Conservation (phyloP, 2,888 invertebrate genomes). For the Boloria selene region DNA sequence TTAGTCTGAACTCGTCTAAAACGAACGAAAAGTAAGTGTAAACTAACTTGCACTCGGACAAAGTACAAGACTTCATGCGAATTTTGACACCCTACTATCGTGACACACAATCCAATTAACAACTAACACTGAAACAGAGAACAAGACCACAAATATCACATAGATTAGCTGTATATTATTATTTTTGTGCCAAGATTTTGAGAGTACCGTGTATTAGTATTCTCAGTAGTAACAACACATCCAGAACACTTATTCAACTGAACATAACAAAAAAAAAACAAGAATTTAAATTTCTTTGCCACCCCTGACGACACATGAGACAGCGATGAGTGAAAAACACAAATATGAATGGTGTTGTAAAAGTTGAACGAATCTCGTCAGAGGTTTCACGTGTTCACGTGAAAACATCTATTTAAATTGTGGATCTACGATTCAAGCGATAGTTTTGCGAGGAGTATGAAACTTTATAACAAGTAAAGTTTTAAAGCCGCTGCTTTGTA, state of each 20-base stretch:
- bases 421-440: neutral
- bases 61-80: conserved; percentile 42
- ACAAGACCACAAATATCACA: conserved; percentile 22
- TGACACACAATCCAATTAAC: conserved; percentile 27
- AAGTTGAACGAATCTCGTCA: conserved; percentile 24
- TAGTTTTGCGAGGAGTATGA: neutral
- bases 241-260: conserved; percentile 23
- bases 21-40: conserved; percentile 26
- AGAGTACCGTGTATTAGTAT: too few relatives aligned
- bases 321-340: neutral
- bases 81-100: conserved; percentile 39
- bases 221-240: conserved; percentile 26
- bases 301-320: conserved; percentile 29
- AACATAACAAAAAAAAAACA: conserved; percentile 29
- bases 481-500: neutral
- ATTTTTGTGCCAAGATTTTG: conserved; percentile 27
- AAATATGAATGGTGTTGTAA: conserved; percentile 4
- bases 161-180: conserved; percentile 23
- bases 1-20: too few relatives aligned
- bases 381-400: conserved; percentile 27
- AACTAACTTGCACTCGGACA: conserved; percentile 32
- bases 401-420: conserved; percentile 26
- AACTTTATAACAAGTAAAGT: conserved; percentile 11
- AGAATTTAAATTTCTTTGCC: conserved; percentile 26
- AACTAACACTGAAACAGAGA: conserved; percentile 27